Evolutionary conservation across 1,140 invertebrate genomes (phyloP), one percentile per base, ranked within the genome.

Genomic region (Ips typographus): DNA sequence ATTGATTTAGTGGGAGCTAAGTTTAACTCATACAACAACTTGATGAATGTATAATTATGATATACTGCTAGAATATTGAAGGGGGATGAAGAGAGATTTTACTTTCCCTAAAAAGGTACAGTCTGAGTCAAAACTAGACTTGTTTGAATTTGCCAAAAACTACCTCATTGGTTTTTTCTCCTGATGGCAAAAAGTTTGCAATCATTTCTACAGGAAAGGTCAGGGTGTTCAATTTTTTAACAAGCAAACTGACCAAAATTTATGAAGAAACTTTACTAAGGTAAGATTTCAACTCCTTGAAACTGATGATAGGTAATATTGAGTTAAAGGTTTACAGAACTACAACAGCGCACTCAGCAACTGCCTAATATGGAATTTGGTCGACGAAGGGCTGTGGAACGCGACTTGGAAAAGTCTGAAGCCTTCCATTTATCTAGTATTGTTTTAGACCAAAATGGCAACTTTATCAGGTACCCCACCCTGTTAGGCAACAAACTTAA

Each of bases 331-430:
- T 96, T 94, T 80, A 89, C 89, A 40, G 92, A 96, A 82, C 79
- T 96, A 63, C 96, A 98, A 80, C 93, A 98, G 81, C 88, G 84
- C 70, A 91, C 92, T 39, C 94, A 94, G 77, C 91, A 96, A 72
- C 79, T 99, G 49, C 94, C 95, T 2, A 96, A 97, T 75, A 99
- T 99, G 96, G 98, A 99, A 83, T 99, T 99, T 84, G 95, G 95
- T 38, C 83, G 96, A 79, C 86, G 92, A 88, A 92, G 98, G 89
- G 97, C 98, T 0, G 87, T 92, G 2, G 98, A 99, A 82, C 88
- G 94, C 71, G 98, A 99, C 76, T 80, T 99, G 44, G 96, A 98
- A 76, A 97, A 96, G 82, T 91, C 92, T 0, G 91, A 95, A 8
- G 85, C 87, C 36, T 86, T 90, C 63, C 86, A 88, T 69, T 84